Evolutionary conservation across 2,113 vertebrate genomes (phyloP).

Genomic region (Sphaerodactylus townsendi): DNA sequence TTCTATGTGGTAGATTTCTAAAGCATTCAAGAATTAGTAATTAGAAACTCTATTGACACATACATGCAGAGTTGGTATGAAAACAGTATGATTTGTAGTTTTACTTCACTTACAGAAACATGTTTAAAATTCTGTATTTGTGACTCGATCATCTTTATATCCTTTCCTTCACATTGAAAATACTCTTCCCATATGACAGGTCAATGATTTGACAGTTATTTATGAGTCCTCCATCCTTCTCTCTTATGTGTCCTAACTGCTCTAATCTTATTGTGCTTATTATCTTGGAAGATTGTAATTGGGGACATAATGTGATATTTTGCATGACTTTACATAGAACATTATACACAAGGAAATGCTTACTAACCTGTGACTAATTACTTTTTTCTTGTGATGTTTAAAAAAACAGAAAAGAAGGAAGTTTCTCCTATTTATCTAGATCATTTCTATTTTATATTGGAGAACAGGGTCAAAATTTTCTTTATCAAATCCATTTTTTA

Average conservation of each 20-base stretch:
- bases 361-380: conserved; percentile 27
- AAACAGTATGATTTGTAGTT: too few relatives aligned
- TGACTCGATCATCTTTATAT: not conserved
- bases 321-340: not conserved
- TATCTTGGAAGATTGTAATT: conserved; percentile 8
- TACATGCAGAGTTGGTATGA: not conserved
- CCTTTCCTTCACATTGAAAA: not conserved
- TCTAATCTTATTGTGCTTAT: not conserved
- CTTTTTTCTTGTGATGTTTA: not conserved
- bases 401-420: not conserved
- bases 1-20: not conserved
- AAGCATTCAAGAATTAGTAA: too few relatives aligned
- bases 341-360: not conserved
- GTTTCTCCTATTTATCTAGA: not conserved
- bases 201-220: not conserved
- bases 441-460: not conserved
- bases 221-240: not conserved
- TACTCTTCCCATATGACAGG: not conserved
- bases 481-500: not conserved
- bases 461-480: not conserved
- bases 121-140: not conserved
- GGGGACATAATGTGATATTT: not conserved
- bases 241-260: not conserved
- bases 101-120: not conserved
- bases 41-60: not conserved